phyloP scores from a whole-genome alignment of 2,888 invertebrate genomes.

The Diarsia brunnea region DNA sequence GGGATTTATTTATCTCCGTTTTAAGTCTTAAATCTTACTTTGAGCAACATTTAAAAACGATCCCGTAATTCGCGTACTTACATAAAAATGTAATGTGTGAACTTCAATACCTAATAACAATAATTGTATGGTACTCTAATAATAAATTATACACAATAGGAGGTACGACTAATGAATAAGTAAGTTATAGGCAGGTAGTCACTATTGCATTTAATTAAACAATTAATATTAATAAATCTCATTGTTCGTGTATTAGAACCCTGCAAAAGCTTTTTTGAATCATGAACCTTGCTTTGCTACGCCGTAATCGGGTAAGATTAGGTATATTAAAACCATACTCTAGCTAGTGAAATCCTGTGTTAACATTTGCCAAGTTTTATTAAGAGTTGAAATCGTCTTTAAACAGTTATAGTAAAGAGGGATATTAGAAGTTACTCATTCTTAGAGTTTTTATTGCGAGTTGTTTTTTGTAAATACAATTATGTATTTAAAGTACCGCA shows the following conservation, averaged over 20 bases:
- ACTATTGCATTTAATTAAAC: slow-evolving; percentile 38
- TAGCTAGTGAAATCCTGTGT: background rate
- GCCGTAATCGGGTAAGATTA: background rate
- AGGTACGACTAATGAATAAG: background rate
- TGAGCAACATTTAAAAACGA: background rate
- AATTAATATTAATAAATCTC: background rate
- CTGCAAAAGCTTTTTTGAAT: background rate
- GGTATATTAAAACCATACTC: background rate
- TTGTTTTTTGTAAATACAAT: background rate
- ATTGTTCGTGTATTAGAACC: background rate
- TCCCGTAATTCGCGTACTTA: background rate
- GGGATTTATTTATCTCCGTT: background rate
- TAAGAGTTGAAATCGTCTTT: background rate
- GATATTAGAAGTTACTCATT: background rate
- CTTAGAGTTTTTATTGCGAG: background rate
- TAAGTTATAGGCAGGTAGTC: slow-evolving; percentile 6
- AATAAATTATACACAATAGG: slow-evolving; percentile 9
- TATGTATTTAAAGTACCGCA: background rate
- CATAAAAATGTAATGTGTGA: background rate
- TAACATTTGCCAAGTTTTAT: slow-evolving; percentile 1
- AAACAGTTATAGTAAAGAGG: background rate
- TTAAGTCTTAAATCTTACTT: background rate
- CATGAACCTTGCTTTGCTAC: background rate
- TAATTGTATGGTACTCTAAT: background rate
- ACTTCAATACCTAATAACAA: slow-evolving; percentile 2